Evolutionary conservation across 2,797 vertebrate species (phyloP).

Genomic region (Euthynnus affinis): DNA sequence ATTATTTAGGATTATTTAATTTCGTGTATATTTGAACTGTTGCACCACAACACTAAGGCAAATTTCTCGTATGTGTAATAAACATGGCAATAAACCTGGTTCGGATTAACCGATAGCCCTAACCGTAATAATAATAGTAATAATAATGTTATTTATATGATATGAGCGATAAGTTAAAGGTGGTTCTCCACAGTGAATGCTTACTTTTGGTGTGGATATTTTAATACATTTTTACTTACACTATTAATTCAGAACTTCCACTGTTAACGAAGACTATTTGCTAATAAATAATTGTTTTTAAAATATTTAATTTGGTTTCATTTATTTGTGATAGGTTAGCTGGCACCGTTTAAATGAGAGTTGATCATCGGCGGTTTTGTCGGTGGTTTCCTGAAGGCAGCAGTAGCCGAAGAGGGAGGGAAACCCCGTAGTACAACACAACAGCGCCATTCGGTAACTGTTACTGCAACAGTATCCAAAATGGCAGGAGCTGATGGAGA

Average conservation of each 20-base stretch:
- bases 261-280: background rate
- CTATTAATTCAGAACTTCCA: background rate
- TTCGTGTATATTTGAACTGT: no score
- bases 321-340: background rate
- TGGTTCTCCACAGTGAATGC: background rate
- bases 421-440: conserved; percentile 83
- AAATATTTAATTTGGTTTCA: background rate
- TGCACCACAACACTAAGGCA: no score
- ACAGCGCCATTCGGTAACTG: conserved; percentile 78
- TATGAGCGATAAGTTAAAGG: background rate
- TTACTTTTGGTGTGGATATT: background rate
- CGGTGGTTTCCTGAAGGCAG: conserved; percentile 36
- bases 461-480: conserved; percentile 77
- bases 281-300: no score
- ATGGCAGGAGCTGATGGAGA: conserved; percentile 93
- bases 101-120: no score
- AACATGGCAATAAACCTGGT: no score
- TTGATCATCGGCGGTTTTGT: background rate
- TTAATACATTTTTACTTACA: background rate
- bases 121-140: no score
- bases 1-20: no score
- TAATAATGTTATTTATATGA: background rate
- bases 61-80: no score
- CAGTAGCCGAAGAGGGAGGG: conserved; percentile 26
- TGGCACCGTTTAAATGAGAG: background rate